Conservation (phyloP, 2,888 invertebrate species). For the Plutella xylostella region DNA sequence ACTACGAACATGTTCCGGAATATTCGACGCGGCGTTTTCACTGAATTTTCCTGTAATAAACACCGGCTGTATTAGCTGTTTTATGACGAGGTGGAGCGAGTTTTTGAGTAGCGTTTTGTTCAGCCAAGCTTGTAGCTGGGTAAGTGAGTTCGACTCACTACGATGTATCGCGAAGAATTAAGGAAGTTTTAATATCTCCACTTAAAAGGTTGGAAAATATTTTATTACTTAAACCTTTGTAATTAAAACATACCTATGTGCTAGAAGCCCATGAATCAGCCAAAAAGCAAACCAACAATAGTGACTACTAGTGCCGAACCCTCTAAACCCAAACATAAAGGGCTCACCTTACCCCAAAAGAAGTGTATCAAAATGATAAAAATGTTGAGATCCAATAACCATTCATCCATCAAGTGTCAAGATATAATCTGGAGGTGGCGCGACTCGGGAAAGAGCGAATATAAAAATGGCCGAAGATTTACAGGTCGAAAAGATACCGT, state of each 20-base stretch:
- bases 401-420: constrained; percentile 84
- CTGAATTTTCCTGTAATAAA: constrained; percentile 1
- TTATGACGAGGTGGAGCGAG: too few species aligned
- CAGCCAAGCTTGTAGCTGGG: too few species aligned
- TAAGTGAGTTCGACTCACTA: too few species aligned
- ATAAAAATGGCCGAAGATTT: constrained; percentile 67
- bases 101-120: too few species aligned
- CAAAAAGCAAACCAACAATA: too few species aligned
- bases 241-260: too few species aligned
- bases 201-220: too few species aligned
- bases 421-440: constrained; percentile 74
- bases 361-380: constrained; percentile 71
- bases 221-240: too few species aligned
- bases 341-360: constrained; percentile 43
- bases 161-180: too few species aligned
- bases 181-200: too few species aligned
- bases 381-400: constrained; percentile 80
- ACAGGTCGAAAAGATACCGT: constrained; percentile 59
- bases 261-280: too few species aligned
- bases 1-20: constrained; percentile 10
- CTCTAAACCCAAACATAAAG: constrained; percentile 27
- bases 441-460: constrained; percentile 56
- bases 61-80: constrained; percentile 5
- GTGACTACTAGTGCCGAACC: too few species aligned
- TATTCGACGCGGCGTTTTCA: constrained; percentile 1